Base-by-base conservation (phyloP, 2,797 vertebrate species). In the Arrhamphus sclerolepis region DNA sequence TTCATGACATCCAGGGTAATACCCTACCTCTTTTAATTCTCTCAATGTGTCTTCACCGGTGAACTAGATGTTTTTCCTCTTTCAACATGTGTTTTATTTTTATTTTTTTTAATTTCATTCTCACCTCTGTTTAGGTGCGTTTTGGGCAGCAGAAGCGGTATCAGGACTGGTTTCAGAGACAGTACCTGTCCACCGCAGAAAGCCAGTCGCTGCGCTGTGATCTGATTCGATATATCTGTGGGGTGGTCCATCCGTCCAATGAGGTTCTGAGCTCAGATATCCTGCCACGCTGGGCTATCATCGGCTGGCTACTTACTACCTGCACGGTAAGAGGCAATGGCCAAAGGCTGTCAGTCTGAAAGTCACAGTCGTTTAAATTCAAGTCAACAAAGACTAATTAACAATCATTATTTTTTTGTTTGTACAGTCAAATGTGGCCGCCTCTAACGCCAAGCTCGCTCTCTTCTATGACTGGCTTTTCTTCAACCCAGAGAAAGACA, bases 381-480 rank as follows among this genome's bases (percentile, higher is more conserved):
- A 18, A 26, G 24, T 26, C 24, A 26, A 26, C 24, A 26, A 26
- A 3, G 24, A 26, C 6, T 26, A 26, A 26, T 6, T 26, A 26
- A 26, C 29, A 1, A n/a, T 44, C 0, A 0, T 9, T 39, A 2
- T 2, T 17, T 49, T 28, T 51, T 0, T 65, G 29, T 57, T 17
- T 66, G 22, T 72, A 38, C 77, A 98, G 97, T 98, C 97, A 0
- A 98, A 98, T 0, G 97, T 98, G 0, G 97, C 97, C 0, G 97
- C 97, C 17, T 98, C 97, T 7, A 98, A 98, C 4, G 97, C 97
- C 78, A 98, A 98, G 58, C 93, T 98, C 87, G 97, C 97, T 22
- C 87, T 98, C 38, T 98, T 98, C 88, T 98, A 98, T 0, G 97
- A 98, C 70, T 98, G 97, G 97, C 93, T 98, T 13, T 98, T 98